Percentiles rank a stretch among this genome's conserved stretches.
Conservation (phyloP, 2,888 invertebrate species). For the Himalopsyche japonica region DNA sequence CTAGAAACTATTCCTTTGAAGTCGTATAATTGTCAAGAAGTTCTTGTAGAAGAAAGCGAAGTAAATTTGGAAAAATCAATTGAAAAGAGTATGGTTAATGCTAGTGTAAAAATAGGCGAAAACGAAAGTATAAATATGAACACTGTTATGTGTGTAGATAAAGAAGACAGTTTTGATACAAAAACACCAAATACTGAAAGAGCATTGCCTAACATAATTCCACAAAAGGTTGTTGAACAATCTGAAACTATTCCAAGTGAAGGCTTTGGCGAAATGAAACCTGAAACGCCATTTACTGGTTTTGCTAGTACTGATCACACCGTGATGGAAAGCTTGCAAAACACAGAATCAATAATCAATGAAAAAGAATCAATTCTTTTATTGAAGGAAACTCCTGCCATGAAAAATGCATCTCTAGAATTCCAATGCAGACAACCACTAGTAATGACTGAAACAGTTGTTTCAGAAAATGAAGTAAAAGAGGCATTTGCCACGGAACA, state of each 20-base stretch:
- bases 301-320: constrained; percentile 54
- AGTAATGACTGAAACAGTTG: constrained; percentile 49
- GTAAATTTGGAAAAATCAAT: constrained; percentile 42
- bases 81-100: constrained; percentile 44
- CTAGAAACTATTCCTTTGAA: constrained; percentile 40
- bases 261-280: constrained; percentile 35
- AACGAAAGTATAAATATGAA: constrained; percentile 41
- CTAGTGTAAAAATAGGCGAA: constrained; percentile 42
- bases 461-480: constrained; percentile 46
- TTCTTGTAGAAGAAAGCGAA: constrained; percentile 42
- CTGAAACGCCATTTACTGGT: constrained; percentile 44
- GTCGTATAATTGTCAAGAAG: constrained; percentile 40
- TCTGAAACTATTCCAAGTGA: constrained; percentile 23
- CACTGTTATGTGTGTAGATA: constrained; percentile 31
- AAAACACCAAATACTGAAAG: constrained; percentile 34
- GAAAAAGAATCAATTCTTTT: constrained; percentile 51
- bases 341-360: constrained; percentile 56
- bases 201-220: constrained; percentile 39
- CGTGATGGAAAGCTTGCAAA: constrained; percentile 58
- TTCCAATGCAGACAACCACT: constrained; percentile 47
- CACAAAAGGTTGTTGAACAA: constrained; percentile 31
- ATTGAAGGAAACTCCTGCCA: constrained; percentile 36
- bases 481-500: constrained; percentile 2
- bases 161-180: constrained; percentile 36
- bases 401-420: constrained; percentile 45